These are phyloP conservation scores for Ochlodes sylvanus DNA, from an alignment of 2,888 invertebrate genomes.

Conservation along the genomic window DNA sequence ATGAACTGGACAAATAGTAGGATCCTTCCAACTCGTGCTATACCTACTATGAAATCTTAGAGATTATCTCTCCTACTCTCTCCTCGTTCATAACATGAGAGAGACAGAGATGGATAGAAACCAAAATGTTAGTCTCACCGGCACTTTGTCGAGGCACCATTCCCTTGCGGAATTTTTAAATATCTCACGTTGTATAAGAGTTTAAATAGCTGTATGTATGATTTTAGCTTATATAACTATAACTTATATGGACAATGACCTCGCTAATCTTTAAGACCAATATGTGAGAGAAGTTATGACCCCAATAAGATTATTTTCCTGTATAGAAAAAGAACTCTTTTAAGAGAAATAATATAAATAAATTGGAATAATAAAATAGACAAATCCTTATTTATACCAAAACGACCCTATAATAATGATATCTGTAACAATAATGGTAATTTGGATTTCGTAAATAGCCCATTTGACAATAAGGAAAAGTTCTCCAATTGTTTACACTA, in stretches of 20 bases:
- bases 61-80: slow-evolving; percentile 24
- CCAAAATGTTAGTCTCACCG: slow-evolving; percentile 34
- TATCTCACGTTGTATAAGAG: slow-evolving; percentile 44
- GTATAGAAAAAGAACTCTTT: no score
- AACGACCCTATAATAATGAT: neutral
- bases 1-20: slow-evolving; percentile 13
- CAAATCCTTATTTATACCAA: slow-evolving; percentile 2
- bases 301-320: neutral
- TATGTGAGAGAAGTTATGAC: slow-evolving; percentile 6
- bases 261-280: slow-evolving; percentile 1
- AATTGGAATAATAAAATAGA: neutral
- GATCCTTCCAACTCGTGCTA: slow-evolving; percentile 4
- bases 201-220: slow-evolving; percentile 41
- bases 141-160: slow-evolving; percentile 34
- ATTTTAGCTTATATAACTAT: slow-evolving; percentile 9
- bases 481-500: neutral
- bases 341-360: neutral
- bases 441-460: slow-evolving; percentile 9
- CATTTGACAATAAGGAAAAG: slow-evolving; percentile 10
- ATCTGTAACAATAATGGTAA: neutral
- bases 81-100: neutral
- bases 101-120: slow-evolving; percentile 19
- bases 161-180: slow-evolving; percentile 42
- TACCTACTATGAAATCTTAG: slow-evolving; percentile 36
- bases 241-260: neutral